phyloP scores from a whole-genome alignment of 2,888 invertebrate genomes.

The Conomelus anceps region DNA sequence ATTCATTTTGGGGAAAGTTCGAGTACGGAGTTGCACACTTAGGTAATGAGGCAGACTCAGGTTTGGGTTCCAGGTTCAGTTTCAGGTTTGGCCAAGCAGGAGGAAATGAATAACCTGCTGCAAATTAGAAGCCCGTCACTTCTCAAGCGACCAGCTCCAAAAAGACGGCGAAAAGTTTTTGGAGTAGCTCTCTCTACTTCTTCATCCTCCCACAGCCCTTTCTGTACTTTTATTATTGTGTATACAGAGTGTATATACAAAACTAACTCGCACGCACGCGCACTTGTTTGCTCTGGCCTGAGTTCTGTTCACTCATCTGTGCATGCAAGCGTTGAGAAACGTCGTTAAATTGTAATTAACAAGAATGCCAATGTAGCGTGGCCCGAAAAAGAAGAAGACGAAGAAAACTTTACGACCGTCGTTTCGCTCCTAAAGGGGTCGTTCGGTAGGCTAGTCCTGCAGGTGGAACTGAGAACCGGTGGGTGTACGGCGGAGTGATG shows the following conservation, averaged over 20 bases:
- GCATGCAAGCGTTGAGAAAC: not conserved
- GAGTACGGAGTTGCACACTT: not conserved
- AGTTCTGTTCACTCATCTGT: not conserved
- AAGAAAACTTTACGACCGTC: not conserved
- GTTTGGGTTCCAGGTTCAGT: not conserved
- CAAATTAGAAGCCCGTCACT: not conserved
- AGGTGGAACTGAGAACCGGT: not conserved
- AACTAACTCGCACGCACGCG: too few relatives aligned
- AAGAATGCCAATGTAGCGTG: not conserved
- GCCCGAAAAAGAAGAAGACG: too few relatives aligned
- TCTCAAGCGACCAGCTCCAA: not conserved
- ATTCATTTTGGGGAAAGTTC: not conserved
- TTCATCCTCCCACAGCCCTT: not conserved
- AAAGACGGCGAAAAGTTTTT: not conserved
- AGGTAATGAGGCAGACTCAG: not conserved
- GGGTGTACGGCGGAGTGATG: not conserved
- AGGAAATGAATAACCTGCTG: not conserved
- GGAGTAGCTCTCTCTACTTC: not conserved
- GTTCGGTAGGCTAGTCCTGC: not conserved
- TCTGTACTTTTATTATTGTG: not conserved
- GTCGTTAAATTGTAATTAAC: not conserved
- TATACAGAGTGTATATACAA: not conserved
- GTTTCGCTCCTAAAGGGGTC: not conserved
- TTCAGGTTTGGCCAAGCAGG: not conserved
- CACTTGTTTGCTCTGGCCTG: not conserved